Evolutionary conservation across 2,888 invertebrate genomes (phyloP).

Genomic region (Loripinus fragilis): DNA sequence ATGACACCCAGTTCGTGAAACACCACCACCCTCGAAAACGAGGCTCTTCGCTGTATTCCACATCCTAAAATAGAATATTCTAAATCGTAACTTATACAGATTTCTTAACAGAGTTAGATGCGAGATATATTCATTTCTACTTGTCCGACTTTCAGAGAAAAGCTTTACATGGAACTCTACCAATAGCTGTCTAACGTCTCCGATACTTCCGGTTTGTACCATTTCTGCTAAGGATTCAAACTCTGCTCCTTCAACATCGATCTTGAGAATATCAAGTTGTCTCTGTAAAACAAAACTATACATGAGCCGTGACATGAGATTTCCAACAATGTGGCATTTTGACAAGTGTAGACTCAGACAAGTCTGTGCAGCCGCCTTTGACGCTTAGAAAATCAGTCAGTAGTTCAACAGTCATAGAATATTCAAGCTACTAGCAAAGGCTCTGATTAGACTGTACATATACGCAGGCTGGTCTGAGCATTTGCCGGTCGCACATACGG

Average conservation of each 20-base stretch:
- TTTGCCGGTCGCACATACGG: too few species aligned
- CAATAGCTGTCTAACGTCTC: not conserved
- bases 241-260: not conserved
- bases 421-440: too few species aligned
- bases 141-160: not conserved
- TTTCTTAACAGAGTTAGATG: not conserved
- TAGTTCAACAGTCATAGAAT: too few species aligned
- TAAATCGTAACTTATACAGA: slow-evolving; percentile 7
- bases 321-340: too few species aligned
- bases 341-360: too few species aligned
- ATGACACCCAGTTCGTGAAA: not conserved
- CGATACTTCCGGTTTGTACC: not conserved
- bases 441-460: too few species aligned
- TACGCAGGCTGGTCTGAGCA: too few species aligned
- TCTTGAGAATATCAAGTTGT: not conserved
- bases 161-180: slow-evolving; percentile 22
- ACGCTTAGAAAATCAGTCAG: too few species aligned
- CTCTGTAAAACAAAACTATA: not conserved
- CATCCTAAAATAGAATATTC: slow-evolving; percentile 23
- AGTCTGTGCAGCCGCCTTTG: too few species aligned
- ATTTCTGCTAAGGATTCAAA: not conserved
- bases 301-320: too few species aligned
- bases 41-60: not conserved
- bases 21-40: not conserved
- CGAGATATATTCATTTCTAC: not conserved